Conservation (phyloP, 1,140 invertebrate genomes). For the Augochlora pura region DNA sequence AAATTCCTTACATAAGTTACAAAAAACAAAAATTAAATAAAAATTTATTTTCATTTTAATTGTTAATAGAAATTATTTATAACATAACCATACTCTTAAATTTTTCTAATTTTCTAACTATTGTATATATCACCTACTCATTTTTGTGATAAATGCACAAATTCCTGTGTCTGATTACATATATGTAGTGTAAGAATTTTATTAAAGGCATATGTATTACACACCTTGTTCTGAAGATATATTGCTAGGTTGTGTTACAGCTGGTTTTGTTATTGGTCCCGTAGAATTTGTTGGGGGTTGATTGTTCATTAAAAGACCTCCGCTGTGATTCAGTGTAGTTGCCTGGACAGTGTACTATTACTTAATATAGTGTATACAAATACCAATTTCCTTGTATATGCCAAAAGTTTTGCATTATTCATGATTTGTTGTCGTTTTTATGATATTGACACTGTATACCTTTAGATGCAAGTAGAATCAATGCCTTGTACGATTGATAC, state of each 20-base stretch:
- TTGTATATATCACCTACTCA: no score
- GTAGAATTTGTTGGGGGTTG: constrained; percentile 72
- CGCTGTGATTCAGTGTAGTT: constrained; percentile 76
- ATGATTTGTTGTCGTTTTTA: not conserved
- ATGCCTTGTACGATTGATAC: not conserved
- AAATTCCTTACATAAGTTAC: no score
- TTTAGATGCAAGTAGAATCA: not conserved
- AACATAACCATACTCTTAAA: no score
- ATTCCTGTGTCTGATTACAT: no score
- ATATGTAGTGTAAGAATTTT: not conserved
- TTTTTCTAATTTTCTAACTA: no score
- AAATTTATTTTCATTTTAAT: no score
- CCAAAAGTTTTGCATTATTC: constrained; percentile 7
- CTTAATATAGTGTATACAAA: constrained; percentile 27
- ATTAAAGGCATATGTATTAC: not conserved
- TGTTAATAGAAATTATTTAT: no score
- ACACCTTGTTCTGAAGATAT: constrained; percentile 77
- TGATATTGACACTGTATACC: not conserved
- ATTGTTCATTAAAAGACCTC: constrained; percentile 77
- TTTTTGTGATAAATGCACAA: no score
- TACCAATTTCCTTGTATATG: not conserved
- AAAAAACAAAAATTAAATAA: no score
- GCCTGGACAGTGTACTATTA: constrained; percentile 66
- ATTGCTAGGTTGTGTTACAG: constrained; percentile 74
- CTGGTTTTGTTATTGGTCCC: constrained; percentile 73